phyloP scores from a whole-genome alignment of 1,140 invertebrate species.

The Harpegnathos saltator region DNA sequence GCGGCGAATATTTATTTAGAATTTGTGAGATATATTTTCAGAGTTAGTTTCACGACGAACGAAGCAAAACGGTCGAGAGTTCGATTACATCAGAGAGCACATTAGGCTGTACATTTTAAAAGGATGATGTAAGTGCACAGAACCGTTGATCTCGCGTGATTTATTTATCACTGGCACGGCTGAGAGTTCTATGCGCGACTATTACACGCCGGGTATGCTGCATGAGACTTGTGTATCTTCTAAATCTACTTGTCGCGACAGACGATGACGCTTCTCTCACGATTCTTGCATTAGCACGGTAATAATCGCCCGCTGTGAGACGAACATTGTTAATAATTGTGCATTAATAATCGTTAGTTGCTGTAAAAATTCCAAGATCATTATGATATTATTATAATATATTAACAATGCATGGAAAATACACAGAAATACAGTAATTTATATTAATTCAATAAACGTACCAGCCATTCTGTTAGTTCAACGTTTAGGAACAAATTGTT shows the following conservation, averaged over 20 bases:
- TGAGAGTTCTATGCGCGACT: slow-evolving; percentile 56
- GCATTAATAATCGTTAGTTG: too few species aligned
- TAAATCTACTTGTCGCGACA: slow-evolving; percentile 64
- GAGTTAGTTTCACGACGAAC: slow-evolving; percentile 42
- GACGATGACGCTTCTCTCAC: slow-evolving; percentile 60
- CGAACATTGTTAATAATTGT: slow-evolving; percentile 54
- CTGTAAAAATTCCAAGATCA: slow-evolving; percentile 5
- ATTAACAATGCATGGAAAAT: slow-evolving; percentile 32
- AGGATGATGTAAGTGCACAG: slow-evolving; percentile 76
- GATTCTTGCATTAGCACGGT: slow-evolving; percentile 68
- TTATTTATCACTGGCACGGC: slow-evolving; percentile 67
- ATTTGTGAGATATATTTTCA: slow-evolving; percentile 39
- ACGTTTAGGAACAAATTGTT: background rate
- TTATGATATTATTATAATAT: slow-evolving; percentile 19
- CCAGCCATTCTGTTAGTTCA: background rate
- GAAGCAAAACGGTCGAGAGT: slow-evolving; percentile 50
- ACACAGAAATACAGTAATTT: background rate
- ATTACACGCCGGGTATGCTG: slow-evolving; percentile 69
- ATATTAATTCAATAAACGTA: background rate
- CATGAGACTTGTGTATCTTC: slow-evolving; percentile 70
- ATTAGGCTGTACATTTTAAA: slow-evolving; percentile 75
- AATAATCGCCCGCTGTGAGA: slow-evolving; percentile 69
- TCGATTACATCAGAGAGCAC: slow-evolving; percentile 56
- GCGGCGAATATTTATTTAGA: slow-evolving; percentile 32
- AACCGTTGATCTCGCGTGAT: slow-evolving; percentile 78